Evolutionary conservation across 2,888 invertebrate species (phyloP).

Genomic region (Acanthosepion esculentum): DNA sequence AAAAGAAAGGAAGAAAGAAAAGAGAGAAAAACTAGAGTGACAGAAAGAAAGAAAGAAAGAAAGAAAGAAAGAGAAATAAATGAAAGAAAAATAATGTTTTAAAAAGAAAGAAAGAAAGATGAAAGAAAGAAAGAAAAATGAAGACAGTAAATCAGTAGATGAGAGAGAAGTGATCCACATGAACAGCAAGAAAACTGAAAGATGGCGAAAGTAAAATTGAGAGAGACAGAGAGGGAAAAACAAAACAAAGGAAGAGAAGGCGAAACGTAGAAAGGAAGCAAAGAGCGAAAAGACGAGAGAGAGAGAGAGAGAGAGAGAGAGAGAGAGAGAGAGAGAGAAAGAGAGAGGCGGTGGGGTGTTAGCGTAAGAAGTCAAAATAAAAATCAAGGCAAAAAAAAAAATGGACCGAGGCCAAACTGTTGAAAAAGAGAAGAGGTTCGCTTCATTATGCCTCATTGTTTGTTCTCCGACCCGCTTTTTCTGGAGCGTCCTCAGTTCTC

Average conservation of each 20-base stretch:
- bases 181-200: not conserved
- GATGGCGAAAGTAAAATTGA: too few relatives aligned
- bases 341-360: not conserved
- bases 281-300: not conserved
- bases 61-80: not conserved
- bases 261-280: not conserved
- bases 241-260: not conserved
- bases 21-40: too few relatives aligned
- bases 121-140: not conserved
- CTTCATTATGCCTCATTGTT: too few relatives aligned
- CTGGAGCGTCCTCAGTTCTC: too few relatives aligned
- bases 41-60: too few relatives aligned
- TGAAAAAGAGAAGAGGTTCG: too few relatives aligned
- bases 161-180: not conserved
- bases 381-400: not conserved
- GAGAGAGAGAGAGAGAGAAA: not conserved
- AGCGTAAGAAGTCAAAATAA: not conserved
- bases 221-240: too few relatives aligned
- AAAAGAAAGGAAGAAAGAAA: not conserved
- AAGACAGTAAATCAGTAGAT: not conserved
- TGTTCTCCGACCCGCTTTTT: too few relatives aligned
- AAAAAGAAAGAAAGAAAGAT: too few relatives aligned
- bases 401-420: not conserved
- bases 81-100: not conserved
- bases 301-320: not conserved